Base-by-base conservation (phyloP, 1,140 invertebrate genomes). In the Orius insidiosus region DNA sequence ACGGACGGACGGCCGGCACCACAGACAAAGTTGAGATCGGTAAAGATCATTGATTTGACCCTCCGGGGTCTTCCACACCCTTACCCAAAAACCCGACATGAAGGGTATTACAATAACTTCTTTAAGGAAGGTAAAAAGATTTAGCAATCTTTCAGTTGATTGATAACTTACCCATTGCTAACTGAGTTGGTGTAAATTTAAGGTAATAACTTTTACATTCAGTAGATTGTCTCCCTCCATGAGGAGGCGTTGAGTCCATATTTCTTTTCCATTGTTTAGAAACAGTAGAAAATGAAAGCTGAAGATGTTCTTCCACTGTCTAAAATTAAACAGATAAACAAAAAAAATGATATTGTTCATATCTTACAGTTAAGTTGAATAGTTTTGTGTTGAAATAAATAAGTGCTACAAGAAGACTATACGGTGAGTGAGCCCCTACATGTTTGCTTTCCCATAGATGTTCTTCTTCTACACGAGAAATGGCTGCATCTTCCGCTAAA, bases 351-450 rank as follows among this genome's bases (percentile, higher is more conserved):
- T 15, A n/a, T n/a, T n/a, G n/a, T 18, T 48, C 68, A n/a, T n/a
- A n/a, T n/a, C 72, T 72, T 63, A 86, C 83, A 58, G 81, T 83
- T 52, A 95, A 71, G 69, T 88, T 86, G 62, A 95, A 95, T 66
- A 90, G 83, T 67, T 90, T 90, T 0, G 89, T 93, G 59, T 93
- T 94, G 59, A 95, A 94, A 62, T 90, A 95, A 72, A 96, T 87
- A 1, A 96, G 68, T 1, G 90, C 94, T 53, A 82, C 92, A 1
- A 95, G 66, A 3, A 96, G 67, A 3, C 93, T 86, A 60, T 89
- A 82, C 0, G 90, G 90, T 0, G 89, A 93, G 68, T 93, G 85
- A 1, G 87, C 88, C 24, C 92, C 90, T 5, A 96, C 66, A 63
- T 94, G 89, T 61, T 89, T 89, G 54, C 84, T 81, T 60, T 93